phyloP scores from a whole-genome alignment of 2,113 vertebrate species.

The Noturus placidus region DNA sequence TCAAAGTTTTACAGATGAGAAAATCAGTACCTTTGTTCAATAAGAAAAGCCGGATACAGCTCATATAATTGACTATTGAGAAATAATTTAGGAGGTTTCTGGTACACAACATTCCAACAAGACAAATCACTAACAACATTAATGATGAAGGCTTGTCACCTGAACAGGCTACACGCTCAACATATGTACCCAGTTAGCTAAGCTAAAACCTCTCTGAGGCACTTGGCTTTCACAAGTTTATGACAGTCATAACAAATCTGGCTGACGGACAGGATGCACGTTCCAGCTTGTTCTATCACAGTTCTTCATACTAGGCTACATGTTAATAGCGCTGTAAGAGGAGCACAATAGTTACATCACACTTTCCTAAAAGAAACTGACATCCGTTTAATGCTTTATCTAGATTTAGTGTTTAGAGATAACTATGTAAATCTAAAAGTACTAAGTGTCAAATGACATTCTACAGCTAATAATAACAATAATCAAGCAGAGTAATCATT shows the following conservation, averaged over 20 bases:
- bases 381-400: background rate
- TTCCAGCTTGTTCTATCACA: constrained; percentile 24
- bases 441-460: background rate
- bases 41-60: background rate
- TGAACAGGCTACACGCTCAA: background rate
- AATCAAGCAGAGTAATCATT: background rate
- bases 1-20: background rate
- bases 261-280: constrained; percentile 19
- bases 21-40: background rate
- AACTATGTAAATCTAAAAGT: background rate
- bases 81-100: background rate
- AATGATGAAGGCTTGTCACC: background rate
- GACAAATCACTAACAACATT: background rate
- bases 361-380: background rate
- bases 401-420: background rate
- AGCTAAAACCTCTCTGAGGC: constrained; percentile 9
- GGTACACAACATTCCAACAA: background rate
- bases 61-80: background rate
- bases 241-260: constrained; percentile 35
- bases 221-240: background rate
- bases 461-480: background rate
- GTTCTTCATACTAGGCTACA: background rate
- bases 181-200: background rate
- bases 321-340: background rate
- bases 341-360: background rate